A percentile compares a stretch with the other conserved stretches of the same genome.
phyloP scores from a whole-genome alignment of 92 coral and sea anemone species.

The Desmophyllum pertusum region DNA sequence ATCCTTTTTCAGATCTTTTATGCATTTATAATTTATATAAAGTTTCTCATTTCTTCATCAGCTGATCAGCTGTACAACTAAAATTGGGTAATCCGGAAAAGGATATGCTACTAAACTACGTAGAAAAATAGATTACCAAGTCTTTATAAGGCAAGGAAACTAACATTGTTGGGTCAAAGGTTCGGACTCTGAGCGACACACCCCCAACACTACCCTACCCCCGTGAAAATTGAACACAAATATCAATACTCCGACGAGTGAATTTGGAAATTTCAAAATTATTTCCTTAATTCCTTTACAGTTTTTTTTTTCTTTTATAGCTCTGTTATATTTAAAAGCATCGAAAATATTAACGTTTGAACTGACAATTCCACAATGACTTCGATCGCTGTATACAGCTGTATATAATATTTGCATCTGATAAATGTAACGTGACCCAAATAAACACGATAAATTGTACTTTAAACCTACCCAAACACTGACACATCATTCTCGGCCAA shows the following conservation, averaged over 20 bases:
- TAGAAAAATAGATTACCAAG: not conserved
- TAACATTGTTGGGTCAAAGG: not conserved
- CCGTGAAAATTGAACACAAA: not conserved
- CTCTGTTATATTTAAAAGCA: not conserved
- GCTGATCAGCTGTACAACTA: not conserved
- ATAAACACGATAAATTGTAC: not conserved
- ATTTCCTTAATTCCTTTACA: not conserved
- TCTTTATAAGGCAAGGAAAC: not conserved
- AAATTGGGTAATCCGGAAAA: not conserved
- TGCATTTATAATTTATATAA: no score
- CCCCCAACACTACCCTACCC: not conserved
- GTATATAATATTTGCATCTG: not conserved
- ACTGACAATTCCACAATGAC: not conserved
- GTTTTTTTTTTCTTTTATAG: not conserved
- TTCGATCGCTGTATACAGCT: not conserved
- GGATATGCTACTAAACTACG: not conserved
- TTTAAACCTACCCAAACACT: not conserved
- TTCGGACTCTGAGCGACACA: not conserved
- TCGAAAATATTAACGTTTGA: not conserved
- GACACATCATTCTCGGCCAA: constrained; percentile 10
- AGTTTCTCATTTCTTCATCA: not conserved
- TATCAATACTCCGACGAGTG: not conserved
- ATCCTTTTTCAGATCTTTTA: no score
- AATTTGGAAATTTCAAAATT: not conserved
- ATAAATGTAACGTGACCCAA: not conserved